Conservation (phyloP, 1,140 invertebrate species). For the Bactericera cockerelli region DNA sequence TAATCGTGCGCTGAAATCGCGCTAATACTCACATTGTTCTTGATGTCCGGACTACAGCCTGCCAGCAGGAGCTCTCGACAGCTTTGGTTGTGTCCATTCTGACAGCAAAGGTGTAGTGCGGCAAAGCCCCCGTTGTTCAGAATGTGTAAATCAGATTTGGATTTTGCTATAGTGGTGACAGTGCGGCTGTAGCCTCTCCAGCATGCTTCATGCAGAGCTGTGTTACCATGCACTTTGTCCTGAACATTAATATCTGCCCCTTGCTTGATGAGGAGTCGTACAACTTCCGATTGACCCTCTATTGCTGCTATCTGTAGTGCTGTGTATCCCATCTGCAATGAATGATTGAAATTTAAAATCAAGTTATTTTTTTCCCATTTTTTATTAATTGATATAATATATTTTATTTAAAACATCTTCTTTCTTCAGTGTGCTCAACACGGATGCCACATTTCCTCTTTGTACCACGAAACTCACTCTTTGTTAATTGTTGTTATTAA, state of each 20-base stretch:
- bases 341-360: too few relatives aligned
- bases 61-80: constrained; percentile 73
- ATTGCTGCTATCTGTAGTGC: constrained; percentile 64
- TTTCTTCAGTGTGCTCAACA: too few relatives aligned
- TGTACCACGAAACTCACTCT: too few relatives aligned
- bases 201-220: constrained; percentile 79
- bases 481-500: too few relatives aligned
- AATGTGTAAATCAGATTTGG: constrained; percentile 50
- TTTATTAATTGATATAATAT: too few relatives aligned
- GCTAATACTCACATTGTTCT: constrained; percentile 76
- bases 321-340: constrained; percentile 37
- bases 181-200: constrained; percentile 87
- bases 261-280: constrained; percentile 50
- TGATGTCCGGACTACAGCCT: constrained; percentile 70
- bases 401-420: too few relatives aligned
- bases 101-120: constrained; percentile 82
- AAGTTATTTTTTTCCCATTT: too few relatives aligned
- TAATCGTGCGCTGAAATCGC: too few relatives aligned
- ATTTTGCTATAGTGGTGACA: constrained; percentile 52
- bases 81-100: constrained; percentile 93
- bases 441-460: too few relatives aligned
- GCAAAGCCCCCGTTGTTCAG: constrained; percentile 81
- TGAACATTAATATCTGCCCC: constrained; percentile 54
- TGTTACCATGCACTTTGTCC: constrained; percentile 73
- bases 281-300: constrained; percentile 64